These are phyloP conservation scores for Drosophila prolongata DNA, from an alignment of 2,888 invertebrate genomes.

Conservation along the genomic window DNA sequence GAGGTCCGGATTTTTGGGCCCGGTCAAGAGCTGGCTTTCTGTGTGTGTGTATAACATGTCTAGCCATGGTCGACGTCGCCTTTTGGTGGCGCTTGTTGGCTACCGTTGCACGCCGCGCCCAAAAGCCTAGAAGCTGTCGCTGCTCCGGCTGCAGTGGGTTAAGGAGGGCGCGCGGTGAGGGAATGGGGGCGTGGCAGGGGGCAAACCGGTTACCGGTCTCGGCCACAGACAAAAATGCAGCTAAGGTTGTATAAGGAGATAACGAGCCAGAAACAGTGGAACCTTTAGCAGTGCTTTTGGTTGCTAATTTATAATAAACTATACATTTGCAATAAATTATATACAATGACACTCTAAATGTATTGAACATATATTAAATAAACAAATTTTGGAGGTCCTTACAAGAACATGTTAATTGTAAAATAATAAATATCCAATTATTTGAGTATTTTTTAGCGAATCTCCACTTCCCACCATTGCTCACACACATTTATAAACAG, in stretches of 20 bases:
- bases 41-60: slow-evolving; percentile 49
- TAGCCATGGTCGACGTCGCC: slow-evolving; percentile 42
- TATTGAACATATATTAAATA: too few relatives aligned
- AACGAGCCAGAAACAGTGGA: slow-evolving; percentile 34
- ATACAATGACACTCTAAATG: too few relatives aligned
- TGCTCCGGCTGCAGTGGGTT: slow-evolving; percentile 4
- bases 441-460: slow-evolving; percentile 7
- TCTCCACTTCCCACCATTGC: slow-evolving; percentile 5
- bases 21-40: slow-evolving; percentile 13
- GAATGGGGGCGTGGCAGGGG: slow-evolving; percentile 15
- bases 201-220: slow-evolving; percentile 37
- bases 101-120: slow-evolving; percentile 71
- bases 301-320: not conserved
- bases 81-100: slow-evolving; percentile 70
- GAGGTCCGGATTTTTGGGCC: slow-evolving; percentile 24
- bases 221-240: slow-evolving; percentile 37
- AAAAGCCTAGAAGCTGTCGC: slow-evolving; percentile 44
- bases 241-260: slow-evolving; percentile 27
- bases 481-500: slow-evolving; percentile 7
- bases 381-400: too few relatives aligned
- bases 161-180: slow-evolving; percentile 1
- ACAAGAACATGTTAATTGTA: too few relatives aligned
- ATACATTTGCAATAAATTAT: too few relatives aligned
- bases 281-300: not conserved
- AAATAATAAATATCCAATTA: too few relatives aligned